These are phyloP conservation scores for Dolichotis patagonum DNA, from an alignment of 2,113 vertebrate genomes.

Conservation along the genomic window DNA sequence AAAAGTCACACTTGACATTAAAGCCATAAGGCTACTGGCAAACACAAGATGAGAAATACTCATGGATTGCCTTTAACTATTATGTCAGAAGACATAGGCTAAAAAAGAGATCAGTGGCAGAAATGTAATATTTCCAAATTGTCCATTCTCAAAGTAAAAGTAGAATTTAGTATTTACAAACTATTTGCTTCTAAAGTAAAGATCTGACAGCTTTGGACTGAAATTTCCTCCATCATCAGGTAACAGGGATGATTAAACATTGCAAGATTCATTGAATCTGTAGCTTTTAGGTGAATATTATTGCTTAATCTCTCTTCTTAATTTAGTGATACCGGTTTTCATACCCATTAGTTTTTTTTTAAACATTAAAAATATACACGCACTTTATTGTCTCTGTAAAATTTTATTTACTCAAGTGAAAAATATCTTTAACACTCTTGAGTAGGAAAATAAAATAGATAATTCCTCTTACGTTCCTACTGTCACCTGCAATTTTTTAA, in stretches of 20 bases:
- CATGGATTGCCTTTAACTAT: neutral
- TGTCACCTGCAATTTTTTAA: neutral
- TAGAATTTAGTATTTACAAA: neutral
- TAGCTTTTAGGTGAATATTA: slow-evolving; percentile 30
- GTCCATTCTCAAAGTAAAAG: neutral
- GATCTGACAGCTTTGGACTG: neutral
- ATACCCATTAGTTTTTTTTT: neutral
- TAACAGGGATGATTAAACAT: neutral
- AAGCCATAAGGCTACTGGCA: slow-evolving; percentile 6
- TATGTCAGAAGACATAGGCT: neutral
- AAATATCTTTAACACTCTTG: neutral
- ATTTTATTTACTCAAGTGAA: slow-evolving; percentile 34
- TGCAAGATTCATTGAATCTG: neutral
- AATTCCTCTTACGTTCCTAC: neutral
- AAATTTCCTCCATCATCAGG: neutral
- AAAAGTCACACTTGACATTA: neutral
- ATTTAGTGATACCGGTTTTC: neutral
- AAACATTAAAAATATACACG: neutral
- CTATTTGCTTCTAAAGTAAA: slow-evolving; percentile 28
- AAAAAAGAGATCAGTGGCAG: neutral
- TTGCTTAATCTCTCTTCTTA: slow-evolving; percentile 34
- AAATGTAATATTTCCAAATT: slow-evolving; percentile 24
- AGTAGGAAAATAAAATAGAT: neutral
- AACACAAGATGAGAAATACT: neutral
- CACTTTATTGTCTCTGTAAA: neutral